These are phyloP conservation scores for Polymixis flavicincta DNA, from an alignment of 2,888 invertebrate species.

Conservation along the genomic window DNA sequence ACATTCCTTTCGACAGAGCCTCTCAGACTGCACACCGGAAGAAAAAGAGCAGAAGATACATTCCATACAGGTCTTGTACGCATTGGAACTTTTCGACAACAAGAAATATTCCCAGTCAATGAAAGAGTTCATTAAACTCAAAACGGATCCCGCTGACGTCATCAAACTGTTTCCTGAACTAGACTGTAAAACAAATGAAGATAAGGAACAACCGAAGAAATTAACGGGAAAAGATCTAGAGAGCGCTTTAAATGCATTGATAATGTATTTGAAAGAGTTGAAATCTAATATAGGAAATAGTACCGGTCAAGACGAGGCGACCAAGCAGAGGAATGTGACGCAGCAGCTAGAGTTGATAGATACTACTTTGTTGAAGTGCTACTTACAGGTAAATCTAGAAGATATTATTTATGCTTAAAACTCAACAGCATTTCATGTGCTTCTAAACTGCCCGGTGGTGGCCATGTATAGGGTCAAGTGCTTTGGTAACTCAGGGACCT, in stretches of 20 bases:
- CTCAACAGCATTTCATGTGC: no score
- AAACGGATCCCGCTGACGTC: slow-evolving; percentile 98
- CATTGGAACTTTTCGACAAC: slow-evolving; percentile 97
- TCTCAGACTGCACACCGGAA: slow-evolving; percentile 95
- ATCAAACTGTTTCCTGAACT: slow-evolving; percentile 98
- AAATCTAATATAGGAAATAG: slow-evolving; percentile 88
- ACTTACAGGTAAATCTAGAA: slow-evolving; percentile 93
- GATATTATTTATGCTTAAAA: background rate
- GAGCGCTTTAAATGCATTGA: slow-evolving; percentile 96
- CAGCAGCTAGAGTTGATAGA: slow-evolving; percentile 96
- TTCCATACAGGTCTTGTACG: slow-evolving; percentile 97
- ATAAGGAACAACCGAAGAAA: slow-evolving; percentile 78
- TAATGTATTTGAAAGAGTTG: slow-evolving; percentile 96
- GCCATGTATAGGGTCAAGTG: no score
- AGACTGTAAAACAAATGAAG: slow-evolving; percentile 87
- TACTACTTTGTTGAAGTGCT: slow-evolving; percentile 99
- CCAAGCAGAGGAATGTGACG: slow-evolving; percentile 78
- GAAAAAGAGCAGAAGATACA: slow-evolving; percentile 95
- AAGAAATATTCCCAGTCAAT: slow-evolving; percentile 97
- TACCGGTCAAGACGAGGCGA: slow-evolving; percentile 67
- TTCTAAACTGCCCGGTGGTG: no score
- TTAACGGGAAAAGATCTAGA: slow-evolving; percentile 96
- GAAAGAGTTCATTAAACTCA: slow-evolving; percentile 96
- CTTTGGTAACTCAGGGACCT: no score
- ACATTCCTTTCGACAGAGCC: slow-evolving; percentile 90